Conservation (phyloP, 2,888 invertebrate species). For the Pecten maximus region DNA sequence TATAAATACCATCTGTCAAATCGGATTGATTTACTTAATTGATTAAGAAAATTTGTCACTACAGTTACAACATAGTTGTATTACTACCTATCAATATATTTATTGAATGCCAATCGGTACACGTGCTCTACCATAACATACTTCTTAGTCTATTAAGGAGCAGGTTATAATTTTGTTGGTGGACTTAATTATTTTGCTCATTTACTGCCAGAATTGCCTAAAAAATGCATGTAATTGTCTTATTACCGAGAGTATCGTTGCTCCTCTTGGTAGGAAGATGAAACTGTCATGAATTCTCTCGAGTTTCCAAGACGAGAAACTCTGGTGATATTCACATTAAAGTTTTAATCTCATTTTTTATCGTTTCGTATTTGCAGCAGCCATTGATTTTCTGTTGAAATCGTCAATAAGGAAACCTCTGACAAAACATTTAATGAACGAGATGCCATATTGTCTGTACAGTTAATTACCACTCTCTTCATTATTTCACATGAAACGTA, state of each 20-base stretch:
- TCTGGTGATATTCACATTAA: background rate
- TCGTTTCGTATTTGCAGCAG: background rate
- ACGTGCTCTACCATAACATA: too few species aligned
- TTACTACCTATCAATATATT: too few species aligned
- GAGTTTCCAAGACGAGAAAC: background rate
- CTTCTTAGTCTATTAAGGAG: too few species aligned
- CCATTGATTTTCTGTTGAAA: background rate
- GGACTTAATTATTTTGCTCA: too few species aligned
- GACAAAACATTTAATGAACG: background rate
- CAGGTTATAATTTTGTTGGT: too few species aligned
- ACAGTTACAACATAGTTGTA: too few species aligned
- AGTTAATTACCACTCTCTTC: background rate
- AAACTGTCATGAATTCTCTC: background rate
- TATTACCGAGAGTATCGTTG: background rate
- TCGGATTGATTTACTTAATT: too few species aligned
- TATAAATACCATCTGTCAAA: too few species aligned
- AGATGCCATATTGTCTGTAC: background rate
- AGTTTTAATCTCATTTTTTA: background rate
- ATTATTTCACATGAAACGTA: background rate
- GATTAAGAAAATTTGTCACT: too few species aligned
- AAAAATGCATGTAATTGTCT: too few species aligned
- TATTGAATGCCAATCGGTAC: too few species aligned
- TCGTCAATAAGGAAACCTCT: background rate
- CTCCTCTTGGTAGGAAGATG: background rate
- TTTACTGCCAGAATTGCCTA: too few species aligned